Conservation (phyloP, 2,797 vertebrate species). For the Cottoperca gobio region DNA sequence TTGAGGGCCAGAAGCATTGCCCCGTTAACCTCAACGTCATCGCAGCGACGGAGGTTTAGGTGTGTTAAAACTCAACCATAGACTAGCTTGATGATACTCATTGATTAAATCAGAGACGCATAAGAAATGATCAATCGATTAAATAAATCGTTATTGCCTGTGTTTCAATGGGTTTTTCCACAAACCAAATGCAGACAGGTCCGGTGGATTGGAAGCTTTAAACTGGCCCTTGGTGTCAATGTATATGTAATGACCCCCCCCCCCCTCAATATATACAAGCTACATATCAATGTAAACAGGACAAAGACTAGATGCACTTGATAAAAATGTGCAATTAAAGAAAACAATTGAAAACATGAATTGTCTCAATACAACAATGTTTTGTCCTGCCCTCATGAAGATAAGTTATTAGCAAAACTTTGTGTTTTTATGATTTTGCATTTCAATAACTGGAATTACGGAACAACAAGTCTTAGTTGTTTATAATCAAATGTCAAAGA, state of each 20-base stretch:
- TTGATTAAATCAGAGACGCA: background rate
- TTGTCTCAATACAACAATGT: background rate
- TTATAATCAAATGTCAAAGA: background rate
- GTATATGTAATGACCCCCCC: background rate
- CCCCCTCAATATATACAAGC: background rate
- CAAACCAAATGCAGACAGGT: background rate
- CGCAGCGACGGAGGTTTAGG: conserved; percentile 1
- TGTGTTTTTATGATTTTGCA: background rate
- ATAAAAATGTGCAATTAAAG: background rate
- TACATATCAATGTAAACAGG: background rate
- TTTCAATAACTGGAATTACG: background rate
- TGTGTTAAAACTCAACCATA: background rate
- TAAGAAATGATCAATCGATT: background rate
- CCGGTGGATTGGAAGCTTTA: background rate
- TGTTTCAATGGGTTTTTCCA: background rate
- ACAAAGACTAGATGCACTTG: background rate
- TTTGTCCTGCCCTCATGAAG: background rate
- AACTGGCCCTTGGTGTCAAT: background rate
- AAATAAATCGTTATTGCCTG: background rate
- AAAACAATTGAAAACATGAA: background rate
- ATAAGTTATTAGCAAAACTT: background rate
- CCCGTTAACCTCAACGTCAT: conserved; percentile 13
- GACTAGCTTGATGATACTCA: conserved; percentile 1
- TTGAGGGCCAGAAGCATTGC: conserved; percentile 9
- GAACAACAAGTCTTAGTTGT: background rate